Conservation (phyloP, 2,113 vertebrate species). For the Heptranchias perlo region DNA sequence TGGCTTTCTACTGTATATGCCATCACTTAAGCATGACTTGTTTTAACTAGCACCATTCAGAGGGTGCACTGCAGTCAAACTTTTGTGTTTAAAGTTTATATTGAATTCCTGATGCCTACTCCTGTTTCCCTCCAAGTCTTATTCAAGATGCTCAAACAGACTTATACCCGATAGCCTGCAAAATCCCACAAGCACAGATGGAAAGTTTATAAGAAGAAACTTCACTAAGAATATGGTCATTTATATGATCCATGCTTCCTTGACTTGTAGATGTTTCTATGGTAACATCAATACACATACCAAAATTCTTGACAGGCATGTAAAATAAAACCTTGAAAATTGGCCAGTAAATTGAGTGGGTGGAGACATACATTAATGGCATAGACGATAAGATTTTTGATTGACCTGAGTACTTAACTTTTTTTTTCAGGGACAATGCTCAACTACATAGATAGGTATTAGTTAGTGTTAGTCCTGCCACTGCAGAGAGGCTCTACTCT, state of each 20-base stretch:
- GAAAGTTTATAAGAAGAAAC: background rate
- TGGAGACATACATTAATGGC: background rate
- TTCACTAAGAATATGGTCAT: background rate
- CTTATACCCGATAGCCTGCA: background rate
- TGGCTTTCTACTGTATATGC: background rate
- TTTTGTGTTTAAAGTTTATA: background rate
- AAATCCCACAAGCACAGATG: background rate
- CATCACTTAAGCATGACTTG: background rate
- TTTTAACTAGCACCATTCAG: background rate
- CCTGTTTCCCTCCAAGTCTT: background rate
- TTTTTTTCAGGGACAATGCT: background rate
- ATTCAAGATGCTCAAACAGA: background rate
- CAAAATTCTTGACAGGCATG: background rate
- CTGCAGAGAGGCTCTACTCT: background rate
- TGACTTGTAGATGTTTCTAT: background rate
- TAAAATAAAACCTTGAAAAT: background rate
- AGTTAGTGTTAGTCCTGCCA: background rate
- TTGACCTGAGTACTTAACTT: background rate
- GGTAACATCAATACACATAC: background rate
- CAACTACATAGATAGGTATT: background rate
- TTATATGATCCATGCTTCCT: background rate
- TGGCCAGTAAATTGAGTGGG: background rate
- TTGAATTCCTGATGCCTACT: background rate
- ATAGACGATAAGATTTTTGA: background rate
- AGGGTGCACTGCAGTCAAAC: background rate